Percentiles rank a stretch among this genome's conserved stretches.
Conservation (phyloP, 2,797 vertebrate species). For the Agapornis canus region DNA sequence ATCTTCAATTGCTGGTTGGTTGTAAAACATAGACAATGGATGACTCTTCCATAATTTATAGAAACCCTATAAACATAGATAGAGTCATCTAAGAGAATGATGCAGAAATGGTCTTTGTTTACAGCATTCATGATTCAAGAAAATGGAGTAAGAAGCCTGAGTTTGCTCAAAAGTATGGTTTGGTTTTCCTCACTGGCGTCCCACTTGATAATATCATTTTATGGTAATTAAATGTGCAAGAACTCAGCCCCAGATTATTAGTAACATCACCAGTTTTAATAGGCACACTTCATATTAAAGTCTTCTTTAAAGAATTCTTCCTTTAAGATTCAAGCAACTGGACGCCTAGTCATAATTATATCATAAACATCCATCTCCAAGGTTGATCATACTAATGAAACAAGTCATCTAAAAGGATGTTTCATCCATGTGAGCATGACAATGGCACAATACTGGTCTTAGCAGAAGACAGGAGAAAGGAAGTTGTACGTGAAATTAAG, state of each 20-base stretch:
- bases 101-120: neutral
- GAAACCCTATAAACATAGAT: neutral
- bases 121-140: neutral
- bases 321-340: neutral
- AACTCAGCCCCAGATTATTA: neutral
- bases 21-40: neutral
- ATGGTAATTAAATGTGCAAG: neutral
- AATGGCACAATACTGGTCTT: neutral
- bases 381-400: neutral
- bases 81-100: neutral
- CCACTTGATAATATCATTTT: neutral
- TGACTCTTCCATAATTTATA: neutral
- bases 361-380: neutral
- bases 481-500: neutral
- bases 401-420: neutral
- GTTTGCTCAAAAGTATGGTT: neutral
- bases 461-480: neutral
- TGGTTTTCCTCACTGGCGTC: neutral
- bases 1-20: neutral
- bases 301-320: neutral
- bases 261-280: neutral
- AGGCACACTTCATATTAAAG: neutral
- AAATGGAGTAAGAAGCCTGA: neutral
- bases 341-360: neutral
- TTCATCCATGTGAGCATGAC: neutral